Evolutionary conservation across 2,113 vertebrate genomes (phyloP).

Genomic region (Nestor notabilis): DNA sequence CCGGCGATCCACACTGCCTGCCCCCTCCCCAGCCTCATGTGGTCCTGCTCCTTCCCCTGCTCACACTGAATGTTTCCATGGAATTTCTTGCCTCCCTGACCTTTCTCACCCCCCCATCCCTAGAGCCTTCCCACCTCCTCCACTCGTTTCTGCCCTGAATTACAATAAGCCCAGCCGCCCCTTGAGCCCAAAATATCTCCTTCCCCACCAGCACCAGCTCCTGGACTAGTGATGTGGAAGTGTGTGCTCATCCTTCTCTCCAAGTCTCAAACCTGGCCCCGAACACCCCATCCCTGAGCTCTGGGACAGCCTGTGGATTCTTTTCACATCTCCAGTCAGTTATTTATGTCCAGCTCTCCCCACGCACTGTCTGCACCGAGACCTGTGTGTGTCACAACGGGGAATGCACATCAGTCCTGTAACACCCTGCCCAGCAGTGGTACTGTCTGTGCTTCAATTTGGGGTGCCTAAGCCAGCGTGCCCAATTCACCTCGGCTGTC

Average conservation of each 20-base stretch:
- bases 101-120: background rate
- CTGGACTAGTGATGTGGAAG: rapidly evolving
- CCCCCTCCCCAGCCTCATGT: rapidly evolving
- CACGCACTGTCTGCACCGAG: rapidly evolving
- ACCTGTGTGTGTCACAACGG: rapidly evolving
- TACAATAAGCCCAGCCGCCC: background rate
- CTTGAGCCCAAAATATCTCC: background rate
- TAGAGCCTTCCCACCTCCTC: background rate
- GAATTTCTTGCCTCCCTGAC: conserved; percentile 31
- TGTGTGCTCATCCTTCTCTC: rapidly evolving
- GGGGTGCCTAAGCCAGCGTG: rapidly evolving
- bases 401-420: rapidly evolving
- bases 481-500: background rate
- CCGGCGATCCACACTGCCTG: rapidly evolving
- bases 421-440: rapidly evolving
- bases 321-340: background rate
- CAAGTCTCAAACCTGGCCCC: rapidly evolving
- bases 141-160: conserved; percentile 27
- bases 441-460: rapidly evolving
- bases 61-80: background rate
- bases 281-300: rapidly evolving
- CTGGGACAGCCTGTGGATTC: rapidly evolving
- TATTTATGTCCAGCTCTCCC: background rate
- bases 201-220: rapidly evolving
- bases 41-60: background rate